A percentile compares a stretch with the other conserved stretches of the same genome.
phyloP scores from a whole-genome alignment of 2,113 vertebrate genomes.

The Oncorhynchus nerka region DNA sequence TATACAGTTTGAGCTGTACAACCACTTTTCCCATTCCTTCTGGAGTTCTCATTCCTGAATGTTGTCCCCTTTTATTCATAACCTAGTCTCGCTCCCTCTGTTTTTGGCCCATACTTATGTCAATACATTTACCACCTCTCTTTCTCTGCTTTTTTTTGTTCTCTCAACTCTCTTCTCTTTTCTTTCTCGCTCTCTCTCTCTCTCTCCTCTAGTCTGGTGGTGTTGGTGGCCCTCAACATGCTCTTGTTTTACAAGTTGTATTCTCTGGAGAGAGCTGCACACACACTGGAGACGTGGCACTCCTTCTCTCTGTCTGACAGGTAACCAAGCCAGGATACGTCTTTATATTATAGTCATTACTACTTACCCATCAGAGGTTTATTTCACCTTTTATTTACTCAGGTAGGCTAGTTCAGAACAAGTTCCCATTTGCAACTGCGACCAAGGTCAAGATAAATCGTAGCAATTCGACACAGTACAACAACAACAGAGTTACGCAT shows the following conservation, averaged over 20 bases:
- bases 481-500: no score
- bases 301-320: constrained; percentile 83
- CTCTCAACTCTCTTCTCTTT: not conserved
- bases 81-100: not conserved
- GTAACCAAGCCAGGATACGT: constrained; percentile 48
- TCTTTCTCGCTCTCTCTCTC: no score
- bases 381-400: no score
- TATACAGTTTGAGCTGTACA: not conserved
- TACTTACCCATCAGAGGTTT: not conserved
- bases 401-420: no score
- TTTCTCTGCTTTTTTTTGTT: not conserved
- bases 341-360: not conserved
- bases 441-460: no score
- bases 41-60: not conserved
- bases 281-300: constrained; percentile 89
- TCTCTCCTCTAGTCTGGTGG: constrained; percentile 71
- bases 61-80: not conserved
- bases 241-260: constrained; percentile 91
- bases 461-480: no score
- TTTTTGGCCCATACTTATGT: not conserved
- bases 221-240: constrained; percentile 86
- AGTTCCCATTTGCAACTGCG: no score
- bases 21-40: not conserved
- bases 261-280: constrained; percentile 84
- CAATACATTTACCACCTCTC: not conserved